phyloP scores from a whole-genome alignment of 2,797 vertebrate genomes.

The Anabas testudineus region DNA sequence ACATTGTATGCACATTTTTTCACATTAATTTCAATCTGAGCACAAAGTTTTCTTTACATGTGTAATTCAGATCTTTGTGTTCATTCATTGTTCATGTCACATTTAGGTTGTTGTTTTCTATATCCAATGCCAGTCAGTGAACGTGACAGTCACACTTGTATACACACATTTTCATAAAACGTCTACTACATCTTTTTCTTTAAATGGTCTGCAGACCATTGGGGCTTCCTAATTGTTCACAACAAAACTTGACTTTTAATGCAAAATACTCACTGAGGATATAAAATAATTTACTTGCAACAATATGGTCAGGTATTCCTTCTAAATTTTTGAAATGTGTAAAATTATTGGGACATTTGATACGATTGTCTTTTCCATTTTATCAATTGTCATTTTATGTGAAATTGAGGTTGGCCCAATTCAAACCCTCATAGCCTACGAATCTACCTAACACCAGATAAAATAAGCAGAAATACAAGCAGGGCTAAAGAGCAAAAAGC shows the following conservation, averaged over 20 bases:
- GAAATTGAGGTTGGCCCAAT: slow-evolving; percentile 13
- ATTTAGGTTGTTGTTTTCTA: slow-evolving; percentile 45
- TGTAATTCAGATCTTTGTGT: slow-evolving; percentile 30
- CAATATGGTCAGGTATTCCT: slow-evolving; percentile 3
- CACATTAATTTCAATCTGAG: slow-evolving; percentile 42
- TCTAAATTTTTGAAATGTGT: background rate
- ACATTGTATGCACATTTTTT: slow-evolving; percentile 56
- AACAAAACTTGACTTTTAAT: slow-evolving; percentile 42
- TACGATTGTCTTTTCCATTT: background rate
- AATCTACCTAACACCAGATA: background rate
- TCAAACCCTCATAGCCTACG: slow-evolving; percentile 1
- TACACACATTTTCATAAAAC: slow-evolving; percentile 20
- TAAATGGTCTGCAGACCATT: slow-evolving; percentile 52
- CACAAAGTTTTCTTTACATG: slow-evolving; percentile 42
- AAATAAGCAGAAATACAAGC: slow-evolving; percentile 17
- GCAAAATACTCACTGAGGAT: slow-evolving; percentile 12
- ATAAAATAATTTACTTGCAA: slow-evolving; percentile 1
- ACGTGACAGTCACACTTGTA: slow-evolving; percentile 53
- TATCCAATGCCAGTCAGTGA: slow-evolving; percentile 41
- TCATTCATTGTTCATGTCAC: slow-evolving; percentile 37
- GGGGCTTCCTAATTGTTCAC: slow-evolving; percentile 47
- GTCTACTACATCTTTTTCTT: slow-evolving; percentile 5
- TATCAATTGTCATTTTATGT: slow-evolving; percentile 13
- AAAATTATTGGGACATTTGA: slow-evolving; percentile 11
- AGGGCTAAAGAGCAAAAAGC: slow-evolving; percentile 6